Conservation (phyloP, 2,888 invertebrate species). For the Sphecodes monilicornis region DNA sequence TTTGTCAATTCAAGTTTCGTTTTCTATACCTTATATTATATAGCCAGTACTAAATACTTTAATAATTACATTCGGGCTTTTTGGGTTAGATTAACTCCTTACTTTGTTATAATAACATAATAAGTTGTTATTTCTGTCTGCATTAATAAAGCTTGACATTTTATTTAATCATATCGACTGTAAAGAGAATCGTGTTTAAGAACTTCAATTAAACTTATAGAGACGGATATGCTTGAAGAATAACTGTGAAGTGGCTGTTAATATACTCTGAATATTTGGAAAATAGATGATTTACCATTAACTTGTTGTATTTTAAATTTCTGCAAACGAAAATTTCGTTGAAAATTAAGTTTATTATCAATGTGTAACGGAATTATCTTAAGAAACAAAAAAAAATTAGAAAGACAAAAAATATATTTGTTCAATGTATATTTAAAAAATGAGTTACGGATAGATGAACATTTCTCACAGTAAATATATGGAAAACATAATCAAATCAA, state of each 20-base stretch:
- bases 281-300: background rate
- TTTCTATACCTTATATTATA: no score
- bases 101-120: background rate
- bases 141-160: background rate
- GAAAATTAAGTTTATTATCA: no score
- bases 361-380: background rate
- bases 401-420: background rate
- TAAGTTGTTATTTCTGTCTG: no score
- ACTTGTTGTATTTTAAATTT: background rate
- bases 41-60: background rate
- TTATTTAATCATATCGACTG: no score
- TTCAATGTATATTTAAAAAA: background rate
- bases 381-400: background rate
- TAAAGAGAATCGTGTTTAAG: no score
- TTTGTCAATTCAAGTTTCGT: background rate
- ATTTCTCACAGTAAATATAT: background rate
- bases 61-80: background rate
- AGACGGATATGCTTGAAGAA: no score
- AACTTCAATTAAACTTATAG: no score
- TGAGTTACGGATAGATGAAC: background rate
- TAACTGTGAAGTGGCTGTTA: no score
- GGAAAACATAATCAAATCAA: background rate
- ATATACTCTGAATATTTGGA: background rate
- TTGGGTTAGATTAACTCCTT: background rate
- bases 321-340: no score